Evolutionary conservation across 2,113 vertebrate species (phyloP), one percentile per base, ranked within the genome.

Genomic region (Genyomyrus donnyi): DNA sequence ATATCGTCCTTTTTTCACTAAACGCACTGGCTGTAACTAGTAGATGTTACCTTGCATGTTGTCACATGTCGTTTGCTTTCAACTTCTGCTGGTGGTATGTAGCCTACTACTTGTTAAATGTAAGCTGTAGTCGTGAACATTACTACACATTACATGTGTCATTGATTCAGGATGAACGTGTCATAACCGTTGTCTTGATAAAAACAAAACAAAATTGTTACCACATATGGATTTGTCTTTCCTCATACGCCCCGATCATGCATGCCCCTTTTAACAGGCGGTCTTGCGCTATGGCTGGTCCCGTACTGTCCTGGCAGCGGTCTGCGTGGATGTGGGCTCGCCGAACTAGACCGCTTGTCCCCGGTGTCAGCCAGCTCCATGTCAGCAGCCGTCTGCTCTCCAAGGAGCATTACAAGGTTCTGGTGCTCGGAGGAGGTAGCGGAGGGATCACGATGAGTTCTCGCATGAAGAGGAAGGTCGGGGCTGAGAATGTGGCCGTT

Each of bases 361-460:
- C 10, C 87, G 10, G 24, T 91, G 56, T 93, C 8, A n/a, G 90
- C 45, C 85, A 90, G 11, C 56, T 95, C 8, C 94, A 95, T 93
- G 94, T 91, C 2, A 94, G 92, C 92, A 92, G 94, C 89, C 90
- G 87, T 39, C 92, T 90, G 27, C 92, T 94, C 49, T 93, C 96
- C 84, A 98, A 95, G 91, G 96, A 96, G 92, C 95, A 98, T 91
- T 97, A 97, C 88, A 97, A 98, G 91, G 96, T 99, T 1, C 95
- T 99, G 0, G 98, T 99, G 77, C 93, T 99, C 0, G 98, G 98
- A 4, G 98, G 98, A 91, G 98, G 98, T 1, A 93, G 94, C 1
- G 98, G 97, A 0, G 98, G 98, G 1, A 97, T 98, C n/a, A 0
- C 97, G n/a, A 99, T 99, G 98, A 95, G 97, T 0, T 95, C 98